Evolutionary conservation across 2,113 vertebrate genomes (phyloP).

Genomic region (Xiphias gladius): DNA sequence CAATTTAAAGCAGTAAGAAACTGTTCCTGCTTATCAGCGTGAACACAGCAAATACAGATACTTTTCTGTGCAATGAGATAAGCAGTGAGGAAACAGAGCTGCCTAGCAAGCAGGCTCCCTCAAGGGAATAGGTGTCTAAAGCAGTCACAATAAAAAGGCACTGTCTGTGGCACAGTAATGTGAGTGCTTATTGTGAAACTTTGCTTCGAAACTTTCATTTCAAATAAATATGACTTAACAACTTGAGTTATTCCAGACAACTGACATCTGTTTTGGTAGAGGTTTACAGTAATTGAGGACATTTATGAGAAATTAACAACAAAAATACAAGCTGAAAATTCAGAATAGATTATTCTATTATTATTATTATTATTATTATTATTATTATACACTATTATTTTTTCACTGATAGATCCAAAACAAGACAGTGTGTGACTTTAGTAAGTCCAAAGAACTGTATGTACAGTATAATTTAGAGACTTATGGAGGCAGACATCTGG

Average conservation of each 20-base stretch:
- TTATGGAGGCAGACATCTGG: no score
- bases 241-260: background rate
- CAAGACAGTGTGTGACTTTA: no score
- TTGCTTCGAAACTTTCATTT: background rate
- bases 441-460: no score
- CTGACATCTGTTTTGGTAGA: background rate
- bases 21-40: conserved; percentile 31
- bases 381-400: no score
- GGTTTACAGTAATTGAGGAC: background rate
- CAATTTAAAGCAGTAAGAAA: conserved; percentile 4
- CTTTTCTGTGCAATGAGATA: conserved; percentile 47
- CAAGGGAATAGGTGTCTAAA: conserved; percentile 3
- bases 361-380: no score
- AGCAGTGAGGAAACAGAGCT: conserved; percentile 31
- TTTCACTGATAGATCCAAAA: no score
- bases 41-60: conserved; percentile 10
- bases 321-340: background rate
- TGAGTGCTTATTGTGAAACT: background rate
- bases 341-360: no score
- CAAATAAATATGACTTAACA: background rate
- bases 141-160: background rate
- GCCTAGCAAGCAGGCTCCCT: conserved; percentile 8
- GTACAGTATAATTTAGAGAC: no score
- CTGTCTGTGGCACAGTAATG: background rate
- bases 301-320: background rate